These are phyloP conservation scores for Caenorhabditis remanei DNA, from an alignment of 1,140 invertebrate species.

Conservation along the genomic window DNA sequence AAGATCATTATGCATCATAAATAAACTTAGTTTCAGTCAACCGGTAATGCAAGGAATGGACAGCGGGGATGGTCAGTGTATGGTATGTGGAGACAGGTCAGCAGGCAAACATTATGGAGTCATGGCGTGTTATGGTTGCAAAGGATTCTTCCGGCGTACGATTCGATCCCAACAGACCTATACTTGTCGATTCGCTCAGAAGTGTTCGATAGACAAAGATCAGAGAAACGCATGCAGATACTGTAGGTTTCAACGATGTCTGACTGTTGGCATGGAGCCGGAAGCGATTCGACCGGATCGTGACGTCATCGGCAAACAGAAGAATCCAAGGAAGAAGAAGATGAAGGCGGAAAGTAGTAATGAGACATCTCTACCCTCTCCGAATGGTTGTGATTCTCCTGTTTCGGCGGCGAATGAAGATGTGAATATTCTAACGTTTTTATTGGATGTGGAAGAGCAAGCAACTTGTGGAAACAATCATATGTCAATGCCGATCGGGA, in stretches of 20 bases:
- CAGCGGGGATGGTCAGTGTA: conserved; percentile 74
- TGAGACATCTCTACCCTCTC: conserved; percentile 72
- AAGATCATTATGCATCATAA: too few relatives aligned
- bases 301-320: conserved; percentile 77
- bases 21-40: conserved; percentile 35
- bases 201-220: conserved; percentile 76
- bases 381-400: conserved; percentile 53
- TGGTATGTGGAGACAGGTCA: conserved; percentile 80
- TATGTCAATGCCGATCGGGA: conserved; percentile 63
- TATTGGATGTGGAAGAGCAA: conserved; percentile 73
- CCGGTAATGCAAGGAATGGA: conserved; percentile 52
- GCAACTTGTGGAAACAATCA: conserved; percentile 54
- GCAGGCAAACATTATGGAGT: conserved; percentile 81
- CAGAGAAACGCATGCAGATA: conserved; percentile 75
- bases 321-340: conserved; percentile 76
- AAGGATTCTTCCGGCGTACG: conserved; percentile 73
- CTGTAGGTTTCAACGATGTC: conserved; percentile 76
- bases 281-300: conserved; percentile 77
- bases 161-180: conserved; percentile 75
- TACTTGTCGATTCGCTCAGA: conserved; percentile 72
- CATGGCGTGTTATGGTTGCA: conserved; percentile 79
- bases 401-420: conserved; percentile 68
- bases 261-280: conserved; percentile 77
- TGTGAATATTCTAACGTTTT: conserved; percentile 70
- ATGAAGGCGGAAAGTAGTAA: conserved; percentile 63